A percentile compares a stretch with the other conserved stretches of the same genome.
phyloP scores from a whole-genome alignment of 2,113 vertebrate species.

The Lepus europaeus region DNA sequence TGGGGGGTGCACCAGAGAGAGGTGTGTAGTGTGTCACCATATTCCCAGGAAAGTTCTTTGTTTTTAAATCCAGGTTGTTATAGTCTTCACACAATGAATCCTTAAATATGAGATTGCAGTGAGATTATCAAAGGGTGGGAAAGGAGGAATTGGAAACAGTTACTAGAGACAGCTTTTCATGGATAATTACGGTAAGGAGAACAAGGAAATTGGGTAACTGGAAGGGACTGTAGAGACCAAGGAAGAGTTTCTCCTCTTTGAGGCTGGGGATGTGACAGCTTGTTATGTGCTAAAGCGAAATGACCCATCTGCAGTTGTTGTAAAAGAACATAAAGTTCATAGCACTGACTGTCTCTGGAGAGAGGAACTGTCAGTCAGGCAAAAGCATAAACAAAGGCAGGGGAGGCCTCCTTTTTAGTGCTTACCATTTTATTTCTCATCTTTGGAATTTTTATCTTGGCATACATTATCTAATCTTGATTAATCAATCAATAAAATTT shows the following conservation, averaged over 20 bases:
- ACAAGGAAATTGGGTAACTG: neutral
- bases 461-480: neutral
- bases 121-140: neutral
- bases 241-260: neutral
- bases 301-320: neutral
- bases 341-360: neutral
- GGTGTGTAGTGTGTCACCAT: neutral
- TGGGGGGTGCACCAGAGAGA: neutral
- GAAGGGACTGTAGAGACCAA: neutral
- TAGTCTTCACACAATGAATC: neutral
- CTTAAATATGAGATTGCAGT: neutral
- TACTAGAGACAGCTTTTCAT: neutral
- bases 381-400: neutral
- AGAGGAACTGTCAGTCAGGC: neutral
- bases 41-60: neutral
- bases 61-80: neutral
- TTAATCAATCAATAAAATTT: neutral
- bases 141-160: neutral
- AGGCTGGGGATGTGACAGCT: neutral
- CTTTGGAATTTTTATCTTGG: constrained; percentile 1
- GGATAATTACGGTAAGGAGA: neutral
- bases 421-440: neutral
- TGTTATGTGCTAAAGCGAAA: neutral
- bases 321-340: neutral
- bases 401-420: neutral